A percentile compares a stretch with the other conserved stretches of the same genome.
Conservation (phyloP, 2,888 invertebrate genomes). For the Drosophila aldrichi region DNA sequence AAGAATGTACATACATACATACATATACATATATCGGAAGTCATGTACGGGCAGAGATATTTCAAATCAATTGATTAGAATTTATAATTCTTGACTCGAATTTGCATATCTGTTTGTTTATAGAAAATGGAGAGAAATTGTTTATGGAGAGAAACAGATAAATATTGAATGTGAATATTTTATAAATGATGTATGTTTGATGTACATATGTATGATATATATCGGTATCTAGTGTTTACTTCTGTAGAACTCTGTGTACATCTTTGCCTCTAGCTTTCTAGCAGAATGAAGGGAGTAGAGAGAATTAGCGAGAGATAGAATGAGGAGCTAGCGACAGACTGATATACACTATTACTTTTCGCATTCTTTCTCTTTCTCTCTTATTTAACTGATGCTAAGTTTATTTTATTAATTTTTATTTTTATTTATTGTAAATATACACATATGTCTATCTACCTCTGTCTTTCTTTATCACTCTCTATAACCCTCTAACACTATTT, state of each 20-base stretch:
- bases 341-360: background rate
- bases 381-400: too few relatives aligned
- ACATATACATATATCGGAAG: background rate
- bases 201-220: background rate
- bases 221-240: background rate
- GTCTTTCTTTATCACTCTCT: too few relatives aligned
- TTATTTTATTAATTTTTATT: too few relatives aligned
- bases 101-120: background rate
- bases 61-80: background rate
- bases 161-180: background rate
- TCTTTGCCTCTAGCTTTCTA: background rate
- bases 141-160: background rate
- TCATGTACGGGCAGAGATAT: background rate
- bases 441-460: too few relatives aligned
- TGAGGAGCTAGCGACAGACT: fast-evolving
- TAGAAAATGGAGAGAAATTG: background rate
- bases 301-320: background rate
- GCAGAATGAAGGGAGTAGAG: background rate
- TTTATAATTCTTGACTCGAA: background rate
- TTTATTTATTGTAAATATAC: too few relatives aligned
- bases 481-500: too few relatives aligned
- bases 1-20: background rate
- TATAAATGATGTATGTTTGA: background rate
- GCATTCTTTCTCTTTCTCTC: too few relatives aligned
- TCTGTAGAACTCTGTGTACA: background rate